Evolutionary conservation across 2,113 vertebrate species (phyloP).

Genomic region (Rhagologus leucostigma): DNA sequence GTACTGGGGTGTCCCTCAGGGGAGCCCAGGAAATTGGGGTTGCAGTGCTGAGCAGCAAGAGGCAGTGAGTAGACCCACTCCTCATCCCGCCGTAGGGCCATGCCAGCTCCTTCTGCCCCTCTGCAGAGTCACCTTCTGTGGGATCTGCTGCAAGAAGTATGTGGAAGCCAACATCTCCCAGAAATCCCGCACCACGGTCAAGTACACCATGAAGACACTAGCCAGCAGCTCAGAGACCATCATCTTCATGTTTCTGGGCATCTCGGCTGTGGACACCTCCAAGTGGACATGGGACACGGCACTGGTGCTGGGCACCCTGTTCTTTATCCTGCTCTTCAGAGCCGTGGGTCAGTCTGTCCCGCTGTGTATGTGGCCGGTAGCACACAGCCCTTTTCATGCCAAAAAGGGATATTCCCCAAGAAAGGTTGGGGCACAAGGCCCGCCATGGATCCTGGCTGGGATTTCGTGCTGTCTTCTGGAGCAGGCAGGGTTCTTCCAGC

Average conservation of each 20-base stretch:
- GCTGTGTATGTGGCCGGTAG: neutral
- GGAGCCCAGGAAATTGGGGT: neutral
- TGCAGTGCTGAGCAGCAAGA: neutral
- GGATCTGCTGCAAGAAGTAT: conserved; percentile 93
- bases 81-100: neutral
- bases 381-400: neutral
- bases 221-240: conserved; percentile 95
- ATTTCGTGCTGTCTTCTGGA: neutral
- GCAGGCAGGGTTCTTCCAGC: neutral
- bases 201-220: conserved; percentile 97
- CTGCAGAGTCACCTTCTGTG: conserved; percentile 91
- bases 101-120: neutral
- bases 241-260: conserved; percentile 97
- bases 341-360: conserved; percentile 79
- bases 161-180: conserved; percentile 98
- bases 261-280: conserved; percentile 92
- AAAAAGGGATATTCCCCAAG: neutral
- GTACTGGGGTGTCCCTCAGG: neutral
- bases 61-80: neutral
- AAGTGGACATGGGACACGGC: conserved; percentile 98
- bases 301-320: conserved; percentile 88
- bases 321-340: conserved; percentile 94
- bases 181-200: conserved; percentile 94
- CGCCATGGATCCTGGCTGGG: neutral
- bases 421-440: neutral